phyloP scores from a whole-genome alignment of 2,888 invertebrate genomes.

The Campopleginae sp. region DNA sequence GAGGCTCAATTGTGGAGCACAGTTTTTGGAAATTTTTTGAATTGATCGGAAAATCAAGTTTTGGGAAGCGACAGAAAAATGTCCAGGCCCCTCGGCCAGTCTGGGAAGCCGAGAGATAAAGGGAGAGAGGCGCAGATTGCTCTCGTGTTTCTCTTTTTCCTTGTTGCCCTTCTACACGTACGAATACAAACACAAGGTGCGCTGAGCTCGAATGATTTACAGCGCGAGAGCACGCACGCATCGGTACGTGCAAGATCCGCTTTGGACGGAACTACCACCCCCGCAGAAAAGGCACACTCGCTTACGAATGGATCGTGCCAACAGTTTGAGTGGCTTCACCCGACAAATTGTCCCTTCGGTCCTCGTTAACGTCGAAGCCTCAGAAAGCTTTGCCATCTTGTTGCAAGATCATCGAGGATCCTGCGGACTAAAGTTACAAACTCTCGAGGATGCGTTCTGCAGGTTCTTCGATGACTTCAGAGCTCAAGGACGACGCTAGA shows the following conservation, averaged over 20 bases:
- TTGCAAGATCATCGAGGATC: background rate
- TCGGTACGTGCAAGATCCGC: constrained; percentile 65
- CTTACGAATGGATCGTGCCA: constrained; percentile 28
- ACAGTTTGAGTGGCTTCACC: constrained; percentile 4
- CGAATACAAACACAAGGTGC: constrained; percentile 31
- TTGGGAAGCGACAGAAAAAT: background rate
- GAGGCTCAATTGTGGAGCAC: background rate
- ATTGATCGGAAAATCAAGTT: background rate
- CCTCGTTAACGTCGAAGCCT: constrained; percentile 55
- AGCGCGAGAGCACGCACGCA: constrained; percentile 78
- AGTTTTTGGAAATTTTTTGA: background rate
- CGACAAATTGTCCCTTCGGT: constrained; percentile 57
- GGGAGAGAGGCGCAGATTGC: constrained; percentile 39
- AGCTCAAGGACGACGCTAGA: too few species aligned
- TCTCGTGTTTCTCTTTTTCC: constrained; percentile 25
- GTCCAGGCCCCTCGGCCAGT: background rate
- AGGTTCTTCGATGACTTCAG: background rate
- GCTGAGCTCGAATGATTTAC: constrained; percentile 75
- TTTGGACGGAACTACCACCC: constrained; percentile 73
- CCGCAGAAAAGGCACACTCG: constrained; percentile 68
- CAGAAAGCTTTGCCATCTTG: constrained; percentile 38
- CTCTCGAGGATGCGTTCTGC: background rate
- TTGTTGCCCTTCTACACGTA: constrained; percentile 51
- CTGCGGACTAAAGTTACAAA: background rate
- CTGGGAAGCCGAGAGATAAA: constrained; percentile 1